A percentile compares a stretch with the other conserved stretches of the same genome.
Conservation (phyloP, 2,113 vertebrate species). For the Dolichotis patagonum region DNA sequence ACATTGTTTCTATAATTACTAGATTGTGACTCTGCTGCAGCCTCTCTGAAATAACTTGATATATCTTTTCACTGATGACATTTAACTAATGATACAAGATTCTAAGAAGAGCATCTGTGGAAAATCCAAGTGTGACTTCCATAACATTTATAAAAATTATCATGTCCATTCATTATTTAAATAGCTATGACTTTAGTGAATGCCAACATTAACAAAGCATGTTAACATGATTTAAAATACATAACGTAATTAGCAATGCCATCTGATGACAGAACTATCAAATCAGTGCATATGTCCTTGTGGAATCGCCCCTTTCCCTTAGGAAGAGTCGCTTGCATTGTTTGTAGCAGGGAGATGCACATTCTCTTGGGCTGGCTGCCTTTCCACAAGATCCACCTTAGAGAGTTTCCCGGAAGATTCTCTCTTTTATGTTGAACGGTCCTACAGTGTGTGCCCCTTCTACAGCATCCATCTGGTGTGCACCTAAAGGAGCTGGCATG, state of each 20-base stretch:
- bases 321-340: not conserved
- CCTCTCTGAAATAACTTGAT: not conserved
- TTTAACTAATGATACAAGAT: not conserved
- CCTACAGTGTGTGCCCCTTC: not conserved
- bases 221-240: slow-evolving; percentile 64
- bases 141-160: not conserved
- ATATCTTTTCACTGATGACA: not conserved
- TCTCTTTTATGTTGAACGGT: not conserved
- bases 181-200: slow-evolving; percentile 50
- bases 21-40: not conserved
- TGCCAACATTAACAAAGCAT: slow-evolving; percentile 47
- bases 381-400: not conserved
- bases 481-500: not conserved
- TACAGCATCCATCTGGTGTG: not conserved
- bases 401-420: not conserved
- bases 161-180: slow-evolving; percentile 56
- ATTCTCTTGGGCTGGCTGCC: not conserved
- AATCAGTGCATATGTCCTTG: not conserved
- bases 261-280: slow-evolving; percentile 42
- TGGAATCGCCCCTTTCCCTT: not conserved
- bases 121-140: not conserved
- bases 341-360: not conserved
- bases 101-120: not conserved
- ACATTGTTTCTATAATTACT: not conserved
- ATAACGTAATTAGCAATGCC: slow-evolving; percentile 43